phyloP scores from a whole-genome alignment of 2,888 invertebrate species.

The Metellina segmentata region DNA sequence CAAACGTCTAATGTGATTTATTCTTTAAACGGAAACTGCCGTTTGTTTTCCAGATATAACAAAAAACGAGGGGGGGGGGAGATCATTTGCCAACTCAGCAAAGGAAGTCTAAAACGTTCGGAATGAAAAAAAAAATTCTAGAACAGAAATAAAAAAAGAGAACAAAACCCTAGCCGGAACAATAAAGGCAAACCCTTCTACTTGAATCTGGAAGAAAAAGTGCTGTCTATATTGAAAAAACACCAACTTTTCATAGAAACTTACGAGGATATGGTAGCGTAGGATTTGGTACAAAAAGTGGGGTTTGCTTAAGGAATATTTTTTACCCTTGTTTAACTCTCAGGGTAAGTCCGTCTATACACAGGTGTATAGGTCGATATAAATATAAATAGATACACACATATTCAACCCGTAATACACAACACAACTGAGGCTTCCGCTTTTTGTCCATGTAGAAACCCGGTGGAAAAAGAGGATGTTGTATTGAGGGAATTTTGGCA shows the following conservation, averaged over 20 bases:
- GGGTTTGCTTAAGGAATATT: constrained; percentile 42
- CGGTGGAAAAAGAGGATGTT: background rate
- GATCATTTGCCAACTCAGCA: constrained; percentile 66
- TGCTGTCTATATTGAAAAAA: constrained; percentile 10
- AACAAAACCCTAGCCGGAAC: constrained; percentile 30
- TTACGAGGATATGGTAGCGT: constrained; percentile 20
- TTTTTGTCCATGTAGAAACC: constrained; percentile 16
- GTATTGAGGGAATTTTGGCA: constrained; percentile 18
- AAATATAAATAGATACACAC: constrained; percentile 42
- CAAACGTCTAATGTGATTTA: constrained; percentile 72
- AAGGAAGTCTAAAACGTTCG: constrained; percentile 29
- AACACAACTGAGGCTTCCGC: constrained; percentile 5
- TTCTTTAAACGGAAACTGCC: constrained; percentile 65
- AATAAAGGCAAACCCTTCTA: constrained; percentile 54
- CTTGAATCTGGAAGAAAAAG: constrained; percentile 29
- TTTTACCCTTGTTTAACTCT: constrained; percentile 38
- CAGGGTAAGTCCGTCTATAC: constrained; percentile 17
- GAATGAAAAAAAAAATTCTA: constrained; percentile 31
- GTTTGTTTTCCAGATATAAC: constrained; percentile 66
- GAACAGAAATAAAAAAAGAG: constrained; percentile 32
- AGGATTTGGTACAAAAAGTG: constrained; percentile 40
- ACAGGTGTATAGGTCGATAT: constrained; percentile 47
- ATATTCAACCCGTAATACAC: constrained; percentile 29
- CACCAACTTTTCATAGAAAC: constrained; percentile 50
- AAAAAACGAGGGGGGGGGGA: constrained; percentile 48